Base-by-base conservation (phyloP, 2,888 invertebrate species). In the Yponomeuta evonymella region DNA sequence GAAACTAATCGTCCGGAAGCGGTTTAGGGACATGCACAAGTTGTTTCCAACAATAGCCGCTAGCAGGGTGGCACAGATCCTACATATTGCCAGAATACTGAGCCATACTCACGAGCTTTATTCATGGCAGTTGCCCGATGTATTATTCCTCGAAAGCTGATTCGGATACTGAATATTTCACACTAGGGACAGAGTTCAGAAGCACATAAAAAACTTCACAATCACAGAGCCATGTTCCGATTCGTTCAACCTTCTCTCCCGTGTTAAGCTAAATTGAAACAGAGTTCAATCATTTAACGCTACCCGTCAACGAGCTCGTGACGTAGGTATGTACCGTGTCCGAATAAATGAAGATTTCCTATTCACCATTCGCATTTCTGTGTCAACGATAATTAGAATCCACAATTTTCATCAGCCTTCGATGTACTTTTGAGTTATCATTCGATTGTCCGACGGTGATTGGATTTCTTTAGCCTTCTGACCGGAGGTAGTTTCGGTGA, bases 361-460 rank as follows among this genome's bases (percentile, higher is more conserved):
- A 88, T 91, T 86, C 87, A 86, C 84, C 79, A 86, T 83, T 86
- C 84, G 86, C 83, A 86, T 89, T 90, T 92, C 89, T 90, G 85
- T 91, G 91, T 91, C 91, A 91, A 90, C 86, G 88, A 88, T 91
- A 91, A 91, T 92, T 92, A 90, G 84, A 88, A 90, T 90, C 90
- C 86, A 88, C 83, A 87, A 89, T 91, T 67, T 90, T 85, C 87
- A 90, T 89, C 88, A 87, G 86, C 84, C 84, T 84, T 83, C 79
- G 78, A 75, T 81, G 82, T 85, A 83, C 82, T 84, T 79, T 82
- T 77, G 80, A 81, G 83, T 84, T 89, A 87, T 89, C 88, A 86
- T 81, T 82, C 79, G 79, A 79, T 84, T 88, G 87, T 85, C 85
- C 77, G 79, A 76, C 76, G 74, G 72, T 84, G 85, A 89, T 89